Base-by-base conservation (phyloP, 2,888 invertebrate genomes). In the Callyntrura guangdongensis region DNA sequence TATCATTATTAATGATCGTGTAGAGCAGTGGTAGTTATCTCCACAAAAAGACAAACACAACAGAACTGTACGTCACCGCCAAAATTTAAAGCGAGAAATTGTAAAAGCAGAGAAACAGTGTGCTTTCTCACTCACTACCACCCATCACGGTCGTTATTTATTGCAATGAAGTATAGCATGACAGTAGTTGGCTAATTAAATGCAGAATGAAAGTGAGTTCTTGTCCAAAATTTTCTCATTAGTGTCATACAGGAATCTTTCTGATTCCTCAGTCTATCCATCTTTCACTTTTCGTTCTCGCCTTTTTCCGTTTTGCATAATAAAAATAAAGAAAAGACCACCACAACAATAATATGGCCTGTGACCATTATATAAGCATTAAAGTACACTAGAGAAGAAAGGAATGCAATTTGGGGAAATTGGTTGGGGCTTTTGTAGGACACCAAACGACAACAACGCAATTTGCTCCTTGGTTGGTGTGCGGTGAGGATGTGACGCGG, bases 121-220 rank as follows among this genome's bases (percentile, higher is more conserved):
- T 36, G 69, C 45, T n/a, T 69, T 6, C 17, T 45, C 45, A 17
- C 69, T 69, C 64, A 67, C 22, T 22, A 83, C 83, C 67, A 49
- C 67, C 61, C 59, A 81, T 61, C 81, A 59, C 59, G 61, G 17
- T 81, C 77, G 56, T 67, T 84, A 86, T 90, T 79, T 82, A 89
- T 85, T 85, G 84, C 79, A 89, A 89, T 89, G 79, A 79, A 90
- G 81, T 72, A 69, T 90, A 81, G 85, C 90, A 69, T 90, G 86
- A 59, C 85, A 90, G 79, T 82, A 85, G 79, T 86, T 90, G 90
- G 90, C 90, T 90, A 90, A 90, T 90, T 90, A 90, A 90, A 81
- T 90, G 85, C 69, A 89, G 25, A 59, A 59, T 53, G 84, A 61
- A 86, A 53, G 27, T 22, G 69, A 67, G 36, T n/a, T 87, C 72